These are phyloP conservation scores for Neopipo cinnamomea DNA, from an alignment of 2,113 vertebrate species.

Conservation along the genomic window DNA sequence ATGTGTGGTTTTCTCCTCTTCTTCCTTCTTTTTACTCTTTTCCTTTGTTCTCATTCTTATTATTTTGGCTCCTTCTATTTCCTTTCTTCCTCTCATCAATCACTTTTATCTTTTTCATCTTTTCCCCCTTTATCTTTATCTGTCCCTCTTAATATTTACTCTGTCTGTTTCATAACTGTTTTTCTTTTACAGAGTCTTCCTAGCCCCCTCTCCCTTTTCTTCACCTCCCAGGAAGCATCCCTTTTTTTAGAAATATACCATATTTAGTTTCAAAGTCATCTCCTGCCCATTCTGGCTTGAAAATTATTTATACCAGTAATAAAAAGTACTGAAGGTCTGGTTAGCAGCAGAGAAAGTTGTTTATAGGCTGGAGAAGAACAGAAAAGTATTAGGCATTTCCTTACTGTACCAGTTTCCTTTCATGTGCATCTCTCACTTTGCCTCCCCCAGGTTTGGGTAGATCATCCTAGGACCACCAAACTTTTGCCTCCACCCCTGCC, in stretches of 20 bases:
- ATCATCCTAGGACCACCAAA: background rate
- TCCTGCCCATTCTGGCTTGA: background rate
- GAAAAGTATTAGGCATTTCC: background rate
- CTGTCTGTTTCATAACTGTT: background rate
- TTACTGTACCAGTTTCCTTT: background rate
- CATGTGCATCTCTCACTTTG: background rate
- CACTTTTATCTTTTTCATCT: constrained; percentile 45
- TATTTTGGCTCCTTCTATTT: constrained; percentile 5
- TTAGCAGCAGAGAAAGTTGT: background rate
- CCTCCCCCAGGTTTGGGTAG: background rate
- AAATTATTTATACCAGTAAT: background rate
- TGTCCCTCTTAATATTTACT: background rate
- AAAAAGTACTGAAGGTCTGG: background rate
- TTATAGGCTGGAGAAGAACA: background rate
- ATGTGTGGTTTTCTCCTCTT: background rate
- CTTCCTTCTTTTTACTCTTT: constrained; percentile 6
- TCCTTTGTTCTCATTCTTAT: constrained; percentile 24
- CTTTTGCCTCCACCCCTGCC: background rate
- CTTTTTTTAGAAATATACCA: background rate
- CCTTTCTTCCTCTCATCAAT: constrained; percentile 38
- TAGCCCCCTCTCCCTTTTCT: background rate
- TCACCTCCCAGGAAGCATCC: background rate
- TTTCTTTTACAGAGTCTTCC: background rate
- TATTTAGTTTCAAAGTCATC: background rate
- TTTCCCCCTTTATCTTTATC: background rate